phyloP scores from a whole-genome alignment of 1,140 invertebrate genomes.

The Apis cerana region DNA sequence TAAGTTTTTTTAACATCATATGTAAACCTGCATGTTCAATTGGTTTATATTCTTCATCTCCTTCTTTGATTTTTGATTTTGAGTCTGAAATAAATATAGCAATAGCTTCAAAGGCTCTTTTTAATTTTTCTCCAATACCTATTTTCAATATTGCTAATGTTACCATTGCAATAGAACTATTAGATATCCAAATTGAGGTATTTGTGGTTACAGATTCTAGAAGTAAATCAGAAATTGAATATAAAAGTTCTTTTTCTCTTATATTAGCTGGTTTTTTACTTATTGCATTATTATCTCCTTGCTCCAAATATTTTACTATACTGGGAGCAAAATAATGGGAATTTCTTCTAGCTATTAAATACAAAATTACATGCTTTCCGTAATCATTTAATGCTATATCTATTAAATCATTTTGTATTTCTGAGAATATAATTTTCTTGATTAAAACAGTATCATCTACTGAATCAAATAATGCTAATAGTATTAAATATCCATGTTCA shows the following conservation, averaged over 20 bases:
- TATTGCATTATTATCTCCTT: conserved; percentile 86
- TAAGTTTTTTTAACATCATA: conserved; percentile 90
- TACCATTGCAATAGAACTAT: conserved; percentile 86
- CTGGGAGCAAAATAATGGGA: conserved; percentile 88
- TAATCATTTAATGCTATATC: conserved; percentile 88
- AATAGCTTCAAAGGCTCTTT: conserved; percentile 78
- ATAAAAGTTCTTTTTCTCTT: conserved; percentile 88
- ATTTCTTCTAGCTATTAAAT: conserved; percentile 91
- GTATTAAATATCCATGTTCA: conserved; percentile 91
- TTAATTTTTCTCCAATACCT: conserved; percentile 75
- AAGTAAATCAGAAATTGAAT: conserved; percentile 84
- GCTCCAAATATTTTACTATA: conserved; percentile 86
- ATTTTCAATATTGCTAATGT: conserved; percentile 87
- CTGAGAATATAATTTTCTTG: conserved; percentile 90
- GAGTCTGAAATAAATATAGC: conserved; percentile 77
- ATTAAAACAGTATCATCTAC: conserved; percentile 96
- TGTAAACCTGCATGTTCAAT: conserved; percentile 92
- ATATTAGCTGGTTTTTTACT: conserved; percentile 91
- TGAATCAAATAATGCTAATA: conserved; percentile 93
- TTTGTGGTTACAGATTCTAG: conserved; percentile 85
- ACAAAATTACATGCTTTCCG: conserved; percentile 89
- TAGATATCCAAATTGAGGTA: conserved; percentile 85
- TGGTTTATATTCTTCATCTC: conserved; percentile 81
- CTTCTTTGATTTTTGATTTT: conserved; percentile 76
- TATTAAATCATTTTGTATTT: conserved; percentile 87